Evolutionary conservation across 2,888 invertebrate species (phyloP).

Genomic region (Nezara viridula): DNA sequence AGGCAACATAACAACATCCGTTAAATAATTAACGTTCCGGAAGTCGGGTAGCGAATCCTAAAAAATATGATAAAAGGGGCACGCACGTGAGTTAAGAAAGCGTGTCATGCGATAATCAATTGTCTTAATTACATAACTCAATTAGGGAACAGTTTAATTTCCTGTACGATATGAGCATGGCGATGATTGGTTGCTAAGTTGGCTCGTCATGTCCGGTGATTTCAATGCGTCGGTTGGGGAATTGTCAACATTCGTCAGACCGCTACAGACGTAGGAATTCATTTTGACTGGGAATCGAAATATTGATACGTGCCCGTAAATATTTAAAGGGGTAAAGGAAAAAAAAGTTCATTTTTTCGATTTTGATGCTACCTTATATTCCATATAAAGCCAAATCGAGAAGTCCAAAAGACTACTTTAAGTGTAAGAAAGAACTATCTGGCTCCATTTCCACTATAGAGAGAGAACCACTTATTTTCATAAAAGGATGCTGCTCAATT

Average conservation of each 20-base stretch:
- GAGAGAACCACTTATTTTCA: too few relatives aligned
- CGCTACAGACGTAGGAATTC: background rate
- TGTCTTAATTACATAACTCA: conserved; percentile 42
- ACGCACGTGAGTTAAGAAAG: conserved; percentile 46
- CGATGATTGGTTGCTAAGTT: background rate
- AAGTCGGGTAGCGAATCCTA: conserved; percentile 17
- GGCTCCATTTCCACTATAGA: too few relatives aligned
- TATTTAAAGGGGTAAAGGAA: too few relatives aligned
- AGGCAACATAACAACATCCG: conserved; percentile 4
- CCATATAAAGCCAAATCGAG: too few relatives aligned
- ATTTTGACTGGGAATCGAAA: background rate
- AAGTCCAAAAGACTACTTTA: too few relatives aligned
- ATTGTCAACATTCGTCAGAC: background rate
- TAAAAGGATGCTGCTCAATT: too few relatives aligned
- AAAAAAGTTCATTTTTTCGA: too few relatives aligned
- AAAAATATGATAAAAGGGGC: conserved; percentile 22
- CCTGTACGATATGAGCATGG: background rate
- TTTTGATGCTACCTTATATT: too few relatives aligned
- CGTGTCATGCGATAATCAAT: conserved; percentile 42
- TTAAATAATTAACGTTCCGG: conserved; percentile 37
- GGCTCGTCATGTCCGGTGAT: background rate
- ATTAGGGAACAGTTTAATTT: conserved; percentile 35
- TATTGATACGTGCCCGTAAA: too few relatives aligned
- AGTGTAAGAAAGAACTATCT: too few relatives aligned
- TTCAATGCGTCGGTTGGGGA: background rate